phyloP scores from a whole-genome alignment of 2,797 vertebrate species.

The Melanogrammus aeglefinus region DNA sequence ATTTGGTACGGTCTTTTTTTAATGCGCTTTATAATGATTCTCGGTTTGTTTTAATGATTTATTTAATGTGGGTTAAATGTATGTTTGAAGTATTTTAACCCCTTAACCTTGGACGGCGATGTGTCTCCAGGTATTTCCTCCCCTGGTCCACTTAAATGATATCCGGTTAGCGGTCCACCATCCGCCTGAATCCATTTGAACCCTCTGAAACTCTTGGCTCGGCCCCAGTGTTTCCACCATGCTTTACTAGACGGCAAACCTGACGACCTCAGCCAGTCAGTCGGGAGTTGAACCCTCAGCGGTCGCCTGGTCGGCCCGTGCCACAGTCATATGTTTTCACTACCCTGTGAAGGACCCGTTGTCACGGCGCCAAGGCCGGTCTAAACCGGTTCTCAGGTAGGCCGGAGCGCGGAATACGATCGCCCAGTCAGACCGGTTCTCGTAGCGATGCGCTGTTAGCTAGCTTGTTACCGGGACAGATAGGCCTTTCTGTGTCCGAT shows the following conservation, averaged over 20 bases:
- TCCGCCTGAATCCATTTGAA: too few relatives aligned
- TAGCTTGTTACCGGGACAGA: constrained; percentile 42
- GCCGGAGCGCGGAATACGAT: constrained; percentile 59
- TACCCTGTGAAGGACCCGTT: constrained; percentile 53
- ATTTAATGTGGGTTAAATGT: not conserved
- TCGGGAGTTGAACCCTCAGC: constrained; percentile 43
- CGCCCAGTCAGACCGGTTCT: constrained; percentile 50
- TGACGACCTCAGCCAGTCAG: constrained; percentile 31
- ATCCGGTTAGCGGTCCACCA: too few relatives aligned
- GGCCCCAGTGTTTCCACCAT: too few relatives aligned
- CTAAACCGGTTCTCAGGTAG: constrained; percentile 43
- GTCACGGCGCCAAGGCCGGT: constrained; percentile 39
- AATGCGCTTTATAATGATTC: not conserved
- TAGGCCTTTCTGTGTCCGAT: constrained; percentile 11
- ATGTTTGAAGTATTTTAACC: too few relatives aligned
- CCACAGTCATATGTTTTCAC: constrained; percentile 50
- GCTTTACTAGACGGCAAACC: constrained; percentile 11
- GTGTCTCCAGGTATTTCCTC: too few relatives aligned
- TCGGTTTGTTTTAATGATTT: not conserved
- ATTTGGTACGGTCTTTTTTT: not conserved
- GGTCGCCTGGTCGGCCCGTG: constrained; percentile 56
- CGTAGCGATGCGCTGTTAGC: constrained; percentile 43
- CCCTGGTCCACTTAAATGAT: too few relatives aligned
- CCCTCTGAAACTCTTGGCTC: too few relatives aligned
- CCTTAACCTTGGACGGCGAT: too few relatives aligned